phyloP scores from a whole-genome alignment of 2,113 vertebrate species.

The Balaeniceps rex region DNA sequence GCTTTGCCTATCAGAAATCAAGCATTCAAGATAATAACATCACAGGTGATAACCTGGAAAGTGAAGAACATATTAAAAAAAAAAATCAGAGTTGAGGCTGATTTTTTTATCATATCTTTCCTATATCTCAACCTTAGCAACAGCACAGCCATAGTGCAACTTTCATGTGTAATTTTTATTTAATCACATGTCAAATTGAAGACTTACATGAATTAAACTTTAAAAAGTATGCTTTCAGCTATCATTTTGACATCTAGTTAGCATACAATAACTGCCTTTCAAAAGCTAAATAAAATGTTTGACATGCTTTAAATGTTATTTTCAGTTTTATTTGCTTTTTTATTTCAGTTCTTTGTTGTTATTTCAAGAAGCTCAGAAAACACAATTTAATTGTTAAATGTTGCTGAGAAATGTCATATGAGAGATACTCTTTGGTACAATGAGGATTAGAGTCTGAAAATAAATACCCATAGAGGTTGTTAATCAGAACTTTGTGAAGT shows the following conservation, averaged over 20 bases:
- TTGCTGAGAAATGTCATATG: constrained; percentile 10
- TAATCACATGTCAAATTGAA: constrained; percentile 47
- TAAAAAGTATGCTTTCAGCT: constrained; percentile 55
- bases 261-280: constrained; percentile 66
- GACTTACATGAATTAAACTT: constrained; percentile 59
- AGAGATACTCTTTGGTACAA: not conserved
- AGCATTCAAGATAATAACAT: not conserved
- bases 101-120: too few species aligned
- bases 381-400: constrained; percentile 55
- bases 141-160: not conserved
- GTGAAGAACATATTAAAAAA: not conserved
- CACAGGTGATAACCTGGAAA: not conserved
- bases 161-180: constrained; percentile 43
- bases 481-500: not conserved
- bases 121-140: not conserved
- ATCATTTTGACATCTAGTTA: constrained; percentile 59
- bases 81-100: not conserved
- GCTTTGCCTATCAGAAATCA: not conserved
- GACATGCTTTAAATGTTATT: constrained; percentile 61
- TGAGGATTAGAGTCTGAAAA: not conserved
- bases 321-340: constrained; percentile 58
- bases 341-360: constrained; percentile 44
- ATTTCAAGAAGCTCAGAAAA: constrained; percentile 31
- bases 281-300: constrained; percentile 63
- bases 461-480: not conserved